Evolutionary conservation across 2,113 vertebrate genomes (phyloP), one percentile per base, ranked within the genome.

Genomic region (Corythoichthys haematopterus): DNA sequence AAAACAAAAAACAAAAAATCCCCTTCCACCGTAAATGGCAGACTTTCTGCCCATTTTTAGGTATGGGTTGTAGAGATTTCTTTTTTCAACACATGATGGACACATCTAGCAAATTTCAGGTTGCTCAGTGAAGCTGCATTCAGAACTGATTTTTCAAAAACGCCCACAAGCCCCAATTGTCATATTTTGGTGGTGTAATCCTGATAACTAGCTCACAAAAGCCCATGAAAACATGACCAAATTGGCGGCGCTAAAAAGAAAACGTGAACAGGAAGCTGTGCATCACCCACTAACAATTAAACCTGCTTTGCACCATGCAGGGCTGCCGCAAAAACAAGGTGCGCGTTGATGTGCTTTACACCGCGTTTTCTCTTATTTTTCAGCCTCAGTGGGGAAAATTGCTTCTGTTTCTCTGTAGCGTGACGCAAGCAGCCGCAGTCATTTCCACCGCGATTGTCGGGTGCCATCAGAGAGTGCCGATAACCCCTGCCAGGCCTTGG

Each of bases 401-500:
- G 81, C 79, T 86, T 84, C n/a, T n/a, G 83, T 85, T 82, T 88
- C 72, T 80, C 33, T 83, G 75, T 83, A 86, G 85, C 84, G 71
- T 88, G 88, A 89, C 87, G 88, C 87, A 83, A 83, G 80, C 85
- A 82, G 86, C 84, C 82, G 85, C 86, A 85, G 89, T 88, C 85
- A 79, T 90, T 87, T 89, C 85, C 85, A 83, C 80, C 64, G 77
- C 79, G 88, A 86, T 90, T 87, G 86, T 86, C 88, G 86, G 87
- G 89, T 87, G 72, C 88, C 89, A 87, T 90, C 89, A 83, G 87
- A 88, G 88, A 89, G 87, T 86, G 87, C 87, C 78, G 83, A 86
- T 87, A 87, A 88, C 85, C 81, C 83, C 84, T 88, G 91, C 91
- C 91, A 92, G 90, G 90, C 79, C 87, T 85, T 85, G 88, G 83